Conservation (phyloP, 1,140 invertebrate species). For the Cherax destructor region DNA sequence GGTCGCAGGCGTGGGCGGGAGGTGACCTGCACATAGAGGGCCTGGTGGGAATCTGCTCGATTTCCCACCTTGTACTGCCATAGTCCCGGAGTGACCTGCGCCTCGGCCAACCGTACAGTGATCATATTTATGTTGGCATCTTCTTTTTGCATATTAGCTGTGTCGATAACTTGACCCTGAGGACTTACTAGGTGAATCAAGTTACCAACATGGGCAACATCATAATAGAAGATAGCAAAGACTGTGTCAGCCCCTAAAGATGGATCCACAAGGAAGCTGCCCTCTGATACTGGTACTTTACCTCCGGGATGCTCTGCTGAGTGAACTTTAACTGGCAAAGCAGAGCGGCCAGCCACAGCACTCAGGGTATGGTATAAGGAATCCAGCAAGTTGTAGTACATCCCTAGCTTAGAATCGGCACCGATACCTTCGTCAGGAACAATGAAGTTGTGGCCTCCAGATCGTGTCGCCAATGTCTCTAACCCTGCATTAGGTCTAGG, state of each 20-base stretch:
- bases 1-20: slow-evolving; percentile 45
- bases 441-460: slow-evolving; percentile 61
- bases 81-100: slow-evolving; percentile 65
- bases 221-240: slow-evolving; percentile 73
- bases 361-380: slow-evolving; percentile 65
- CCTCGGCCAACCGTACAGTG: slow-evolving; percentile 59
- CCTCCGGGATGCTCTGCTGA: slow-evolving; percentile 68
- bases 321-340: slow-evolving; percentile 69
- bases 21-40: slow-evolving; percentile 71
- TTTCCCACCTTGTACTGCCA: slow-evolving; percentile 71
- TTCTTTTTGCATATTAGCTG: slow-evolving; percentile 71
- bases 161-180: slow-evolving; percentile 71
- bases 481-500: slow-evolving; percentile 59
- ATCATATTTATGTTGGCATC: slow-evolving; percentile 72
- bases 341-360: slow-evolving; percentile 47
- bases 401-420: slow-evolving; percentile 69
- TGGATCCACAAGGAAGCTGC: slow-evolving; percentile 72
- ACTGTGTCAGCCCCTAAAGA: slow-evolving; percentile 72
- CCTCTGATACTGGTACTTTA: slow-evolving; percentile 58
- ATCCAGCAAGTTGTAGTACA: slow-evolving; percentile 71
- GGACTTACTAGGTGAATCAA: slow-evolving; percentile 69
- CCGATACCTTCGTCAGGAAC: slow-evolving; percentile 71
- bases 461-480: slow-evolving; percentile 40
- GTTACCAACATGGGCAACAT: slow-evolving; percentile 72
- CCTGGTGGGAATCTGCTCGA: slow-evolving; percentile 67